Evolutionary conservation across 1,140 invertebrate species (phyloP).

Genomic region (Lepidurus couesii): DNA sequence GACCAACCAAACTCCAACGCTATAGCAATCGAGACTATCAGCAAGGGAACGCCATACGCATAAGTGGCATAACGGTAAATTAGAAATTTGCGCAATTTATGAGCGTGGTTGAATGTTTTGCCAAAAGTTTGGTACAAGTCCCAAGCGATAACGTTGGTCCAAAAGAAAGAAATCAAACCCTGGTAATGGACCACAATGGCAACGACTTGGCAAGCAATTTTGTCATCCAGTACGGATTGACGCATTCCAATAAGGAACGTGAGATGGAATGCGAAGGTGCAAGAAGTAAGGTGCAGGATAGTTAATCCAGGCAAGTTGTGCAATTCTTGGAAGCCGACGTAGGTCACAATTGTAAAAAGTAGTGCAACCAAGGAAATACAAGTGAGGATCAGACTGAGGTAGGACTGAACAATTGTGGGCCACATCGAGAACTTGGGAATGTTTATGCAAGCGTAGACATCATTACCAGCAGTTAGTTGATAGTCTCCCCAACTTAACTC

Average conservation of each 20-base stretch:
- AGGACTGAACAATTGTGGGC: constrained; percentile 30
- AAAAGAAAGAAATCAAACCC: constrained; percentile 47
- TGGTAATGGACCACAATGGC: constrained; percentile 34
- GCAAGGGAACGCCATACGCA: constrained; percentile 38
- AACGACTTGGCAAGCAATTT: constrained; percentile 18
- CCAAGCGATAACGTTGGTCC: constrained; percentile 51
- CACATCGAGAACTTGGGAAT: constrained; percentile 13
- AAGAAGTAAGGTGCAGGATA: constrained; percentile 25
- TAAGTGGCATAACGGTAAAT: constrained; percentile 30
- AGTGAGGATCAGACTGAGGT: constrained; percentile 30
- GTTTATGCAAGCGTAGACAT: constrained; percentile 28
- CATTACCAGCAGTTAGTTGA: constrained; percentile 17
- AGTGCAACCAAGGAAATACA: constrained; percentile 30
- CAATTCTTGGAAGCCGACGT: constrained; percentile 32
- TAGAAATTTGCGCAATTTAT: neutral
- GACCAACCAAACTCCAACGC: constrained; percentile 41
- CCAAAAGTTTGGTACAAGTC: constrained; percentile 43
- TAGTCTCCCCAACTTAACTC: constrained; percentile 30
- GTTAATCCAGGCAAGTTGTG: constrained; percentile 34
- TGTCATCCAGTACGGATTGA: neutral
- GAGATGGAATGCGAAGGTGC: constrained; percentile 29
- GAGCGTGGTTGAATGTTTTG: constrained; percentile 39
- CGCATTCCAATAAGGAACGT: constrained; percentile 32
- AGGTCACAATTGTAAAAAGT: constrained; percentile 30
- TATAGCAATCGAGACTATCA: constrained; percentile 43